These are phyloP conservation scores for Capromys pilorides DNA, from an alignment of 2,797 vertebrate genomes.

Conservation along the genomic window DNA sequence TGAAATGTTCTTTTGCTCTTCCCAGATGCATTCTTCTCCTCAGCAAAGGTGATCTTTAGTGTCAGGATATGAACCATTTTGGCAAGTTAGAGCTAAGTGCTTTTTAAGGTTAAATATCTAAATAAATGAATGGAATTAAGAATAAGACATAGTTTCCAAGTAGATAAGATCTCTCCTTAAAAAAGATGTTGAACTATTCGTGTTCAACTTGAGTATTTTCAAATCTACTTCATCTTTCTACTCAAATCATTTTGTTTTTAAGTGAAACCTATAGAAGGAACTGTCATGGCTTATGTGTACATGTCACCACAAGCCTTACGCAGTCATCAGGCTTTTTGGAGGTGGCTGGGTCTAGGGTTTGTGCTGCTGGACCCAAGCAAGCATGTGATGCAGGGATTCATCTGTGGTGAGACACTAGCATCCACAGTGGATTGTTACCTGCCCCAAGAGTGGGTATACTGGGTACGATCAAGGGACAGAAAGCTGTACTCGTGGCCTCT, in stretches of 20 bases:
- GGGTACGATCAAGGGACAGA: not conserved
- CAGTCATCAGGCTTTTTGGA: not conserved
- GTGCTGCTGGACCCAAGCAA: not conserved
- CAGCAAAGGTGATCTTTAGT: constrained; percentile 58
- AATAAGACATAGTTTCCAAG: constrained; percentile 59
- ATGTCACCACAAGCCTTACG: not conserved
- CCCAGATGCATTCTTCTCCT: constrained; percentile 36
- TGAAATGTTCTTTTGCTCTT: constrained; percentile 66
- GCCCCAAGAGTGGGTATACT: not conserved
- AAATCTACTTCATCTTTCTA: constrained; percentile 27
- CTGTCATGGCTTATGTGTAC: not conserved
- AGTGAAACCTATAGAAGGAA: not conserved
- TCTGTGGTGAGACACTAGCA: not conserved
- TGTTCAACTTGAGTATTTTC: not conserved
- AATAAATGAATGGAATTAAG: constrained; percentile 64
- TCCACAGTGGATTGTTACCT: not conserved
- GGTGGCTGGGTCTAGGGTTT: not conserved
- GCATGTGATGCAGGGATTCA: not conserved
- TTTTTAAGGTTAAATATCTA: constrained; percentile 78
- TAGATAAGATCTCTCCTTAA: constrained; percentile 7
- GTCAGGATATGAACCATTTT: constrained; percentile 71
- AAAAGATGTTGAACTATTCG: not conserved
- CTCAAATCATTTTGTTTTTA: constrained; percentile 5
- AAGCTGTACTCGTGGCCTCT: not conserved
- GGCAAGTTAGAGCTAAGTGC: constrained; percentile 70